A percentile compares a stretch with the other conserved stretches of the same genome.
phyloP scores from a whole-genome alignment of 1,140 invertebrate species.

The Lordiphosa clarofinis region DNA sequence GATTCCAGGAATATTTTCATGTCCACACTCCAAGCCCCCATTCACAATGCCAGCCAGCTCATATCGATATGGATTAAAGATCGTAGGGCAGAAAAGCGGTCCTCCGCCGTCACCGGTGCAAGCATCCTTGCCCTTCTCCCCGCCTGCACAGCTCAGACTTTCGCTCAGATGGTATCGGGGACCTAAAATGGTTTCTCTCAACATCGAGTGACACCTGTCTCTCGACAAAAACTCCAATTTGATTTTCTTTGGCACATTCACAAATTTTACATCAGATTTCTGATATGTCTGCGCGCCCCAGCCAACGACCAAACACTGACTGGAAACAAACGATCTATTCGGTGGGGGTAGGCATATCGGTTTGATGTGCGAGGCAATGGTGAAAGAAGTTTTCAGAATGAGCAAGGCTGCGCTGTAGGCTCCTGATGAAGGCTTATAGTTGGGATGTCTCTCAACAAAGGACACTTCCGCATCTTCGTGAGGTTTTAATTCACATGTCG shows the following conservation, averaged over 20 bases:
- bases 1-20: conserved; percentile 86
- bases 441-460: not conserved
- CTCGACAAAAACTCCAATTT: conserved; percentile 81
- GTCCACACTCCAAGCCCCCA: conserved; percentile 83
- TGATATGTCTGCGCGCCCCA: conserved; percentile 21
- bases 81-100: conserved; percentile 84
- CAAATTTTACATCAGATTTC: not conserved
- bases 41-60: conserved; percentile 84
- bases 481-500: not conserved
- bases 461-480: conserved; percentile 9
- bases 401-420: conserved; percentile 26
- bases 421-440: not conserved
- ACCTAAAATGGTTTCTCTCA: conserved; percentile 80
- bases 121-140: conserved; percentile 85
- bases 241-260: conserved; percentile 83
- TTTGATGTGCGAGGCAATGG: conserved; percentile 15
- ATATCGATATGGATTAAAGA: conserved; percentile 80
- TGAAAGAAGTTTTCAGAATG: conserved; percentile 7
- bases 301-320: conserved; percentile 27
- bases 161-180: conserved; percentile 79
- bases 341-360: conserved; percentile 26
- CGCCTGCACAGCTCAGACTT: conserved; percentile 82
- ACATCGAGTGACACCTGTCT: conserved; percentile 74
- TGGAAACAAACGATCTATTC: rapidly evolving
- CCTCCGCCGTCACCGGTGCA: conserved; percentile 88